phyloP scores from a whole-genome alignment of 2,113 vertebrate genomes.

The Rhea pennata region DNA sequence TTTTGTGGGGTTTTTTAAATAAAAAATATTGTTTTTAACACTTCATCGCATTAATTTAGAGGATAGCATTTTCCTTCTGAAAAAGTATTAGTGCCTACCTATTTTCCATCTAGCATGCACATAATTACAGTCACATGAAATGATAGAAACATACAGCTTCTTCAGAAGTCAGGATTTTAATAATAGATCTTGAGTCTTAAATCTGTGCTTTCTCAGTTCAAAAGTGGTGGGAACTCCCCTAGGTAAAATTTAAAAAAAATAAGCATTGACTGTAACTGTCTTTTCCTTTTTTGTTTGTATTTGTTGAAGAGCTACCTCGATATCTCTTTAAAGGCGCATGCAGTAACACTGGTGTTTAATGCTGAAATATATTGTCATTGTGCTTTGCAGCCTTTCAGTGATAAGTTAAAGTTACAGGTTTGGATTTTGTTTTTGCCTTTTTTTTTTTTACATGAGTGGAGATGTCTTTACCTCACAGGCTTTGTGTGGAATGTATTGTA shows the following conservation, averaged over 20 bases:
- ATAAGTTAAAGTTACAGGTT: neutral
- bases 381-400: neutral
- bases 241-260: slow-evolving; percentile 36
- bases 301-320: slow-evolving; percentile 30
- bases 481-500: neutral
- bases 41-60: neutral
- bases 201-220: slow-evolving; percentile 18
- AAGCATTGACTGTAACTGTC: slow-evolving; percentile 45
- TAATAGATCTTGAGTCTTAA: neutral
- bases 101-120: neutral
- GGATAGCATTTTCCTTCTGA: neutral
- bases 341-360: neutral
- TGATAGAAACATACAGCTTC: neutral
- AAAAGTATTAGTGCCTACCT: neutral
- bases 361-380: slow-evolving; percentile 7
- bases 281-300: slow-evolving; percentile 21
- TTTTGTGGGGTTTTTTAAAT: neutral
- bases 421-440: neutral
- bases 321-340: slow-evolving; percentile 48
- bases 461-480: neutral
- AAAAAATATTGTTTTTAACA: neutral
- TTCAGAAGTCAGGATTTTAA: neutral
- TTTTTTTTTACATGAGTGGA: neutral
- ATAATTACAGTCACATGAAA: neutral
- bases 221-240: slow-evolving; percentile 42